These are phyloP conservation scores for Poeciliopsis prolifica DNA, from an alignment of 2,113 vertebrate genomes.

Conservation along the genomic window DNA sequence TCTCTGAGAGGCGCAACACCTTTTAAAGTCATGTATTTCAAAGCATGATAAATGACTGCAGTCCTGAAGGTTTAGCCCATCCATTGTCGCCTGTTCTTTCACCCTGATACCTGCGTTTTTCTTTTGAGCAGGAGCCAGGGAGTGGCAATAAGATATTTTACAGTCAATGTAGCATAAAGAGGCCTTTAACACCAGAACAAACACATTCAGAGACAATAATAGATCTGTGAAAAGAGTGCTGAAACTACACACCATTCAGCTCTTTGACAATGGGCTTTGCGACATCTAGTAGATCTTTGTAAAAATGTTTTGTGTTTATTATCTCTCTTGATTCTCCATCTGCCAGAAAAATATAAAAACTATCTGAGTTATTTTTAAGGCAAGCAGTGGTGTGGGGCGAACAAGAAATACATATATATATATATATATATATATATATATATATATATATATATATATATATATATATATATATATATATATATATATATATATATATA, in stretches of 20 bases:
- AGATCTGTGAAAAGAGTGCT: constrained; percentile 51
- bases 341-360: no score
- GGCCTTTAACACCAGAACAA: constrained; percentile 17
- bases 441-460: no score
- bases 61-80: not conserved
- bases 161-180: not conserved
- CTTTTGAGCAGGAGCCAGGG: constrained; percentile 48
- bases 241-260: constrained; percentile 32
- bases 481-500: no score
- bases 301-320: not conserved
- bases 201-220: constrained; percentile 33
- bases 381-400: not conserved
- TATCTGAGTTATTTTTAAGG: not conserved
- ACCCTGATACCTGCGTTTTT: not conserved
- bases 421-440: no score
- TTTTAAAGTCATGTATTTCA: not conserved
- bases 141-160: constrained; percentile 29
- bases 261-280: constrained; percentile 25
- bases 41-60: not conserved
- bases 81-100: not conserved
- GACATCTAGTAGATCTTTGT: not conserved
- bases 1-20: no score
- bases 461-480: no score
- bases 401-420: no score
- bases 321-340: not conserved